These are phyloP conservation scores for Pocillopora verrucosa DNA, from an alignment of 64 coral and sea anemone species.

Conservation along the genomic window DNA sequence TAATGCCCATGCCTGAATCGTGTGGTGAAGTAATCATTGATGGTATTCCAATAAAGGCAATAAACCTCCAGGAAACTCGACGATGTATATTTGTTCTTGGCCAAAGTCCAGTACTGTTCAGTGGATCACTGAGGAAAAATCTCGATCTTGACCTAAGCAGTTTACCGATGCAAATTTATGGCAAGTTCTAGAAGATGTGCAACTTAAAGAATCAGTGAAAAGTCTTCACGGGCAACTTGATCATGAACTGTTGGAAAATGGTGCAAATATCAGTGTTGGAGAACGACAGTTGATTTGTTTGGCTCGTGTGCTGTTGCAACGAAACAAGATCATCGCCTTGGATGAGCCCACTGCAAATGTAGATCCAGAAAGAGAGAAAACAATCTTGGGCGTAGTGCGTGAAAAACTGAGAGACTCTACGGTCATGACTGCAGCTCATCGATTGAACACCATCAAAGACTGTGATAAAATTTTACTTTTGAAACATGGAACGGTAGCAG, in stretches of 20 bases:
- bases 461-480: conserved; percentile 36
- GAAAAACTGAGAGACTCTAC: conserved; percentile 30
- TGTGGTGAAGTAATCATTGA: not conserved
- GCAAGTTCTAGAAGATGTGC: too few relatives aligned
- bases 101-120: too few relatives aligned
- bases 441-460: conserved; percentile 22
- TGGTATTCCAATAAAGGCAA: not conserved
- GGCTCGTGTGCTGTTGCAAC: not conserved
- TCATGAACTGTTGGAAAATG: not conserved
- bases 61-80: not conserved
- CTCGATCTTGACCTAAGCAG: too few relatives aligned
- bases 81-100: too few relatives aligned
- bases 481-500: not conserved
- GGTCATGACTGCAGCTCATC: conserved; percentile 48
- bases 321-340: conserved; percentile 28
- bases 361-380: conserved; percentile 28
- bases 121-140: too few relatives aligned
- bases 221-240: not conserved
- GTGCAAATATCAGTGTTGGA: conserved; percentile 38
- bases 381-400: conserved; percentile 7
- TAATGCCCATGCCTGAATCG: too few relatives aligned
- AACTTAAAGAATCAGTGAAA: too few relatives aligned
- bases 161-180: too few relatives aligned
- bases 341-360: conserved; percentile 41
- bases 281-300: conserved; percentile 48